Evolutionary conservation across 2,888 invertebrate genomes (phyloP), one percentile per base, ranked within the genome.

Genomic region (Heliconius hortense): DNA sequence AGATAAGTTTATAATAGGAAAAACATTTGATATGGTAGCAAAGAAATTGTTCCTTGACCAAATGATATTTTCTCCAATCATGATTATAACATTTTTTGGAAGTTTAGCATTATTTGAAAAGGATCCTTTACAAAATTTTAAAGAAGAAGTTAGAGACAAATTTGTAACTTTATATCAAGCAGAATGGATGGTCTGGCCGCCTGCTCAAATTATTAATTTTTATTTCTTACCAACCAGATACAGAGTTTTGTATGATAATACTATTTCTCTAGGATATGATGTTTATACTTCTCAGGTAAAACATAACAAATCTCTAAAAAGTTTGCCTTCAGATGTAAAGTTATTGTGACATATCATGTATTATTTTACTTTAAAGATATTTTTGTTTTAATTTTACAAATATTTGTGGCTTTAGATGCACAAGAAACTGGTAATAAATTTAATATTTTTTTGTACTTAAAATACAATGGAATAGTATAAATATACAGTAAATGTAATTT

Each of bases 161-260:
- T 97, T 97, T 64, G 92, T 95, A 86, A 95, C 95, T 80, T 90
- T 99, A 43, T 98, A 98, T 85, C 91, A 95, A 26, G 98, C 98
- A 0, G 99, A 99, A 87, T 98, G 98, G 97, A 90, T 97, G 79
- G 95, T 99, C 10, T 99, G 99, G 98, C 98, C 99, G 0, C 97
- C 97, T 0, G 98, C 98, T 0, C 99, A 99, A 90, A 92, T 98
- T 63, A 94, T 99, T 35, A 99, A 99, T 89, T 99, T 99, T 90
- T 98, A 97, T 87, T 96, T 97, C 85, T 89, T 99, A 81, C 98
- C 98, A 4, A 96, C 97, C 13, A 96, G 95, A 83, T 98, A 96
- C 88, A 95, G 99, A 84, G 97, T 99, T 53, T 93, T 99, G 39
- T 99, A 98, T 89, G 98, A 98, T 86, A 98, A 97, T 86, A 95